Percentiles rank a stretch among this genome's conserved stretches.
Evolutionary conservation across 1,140 invertebrate genomes (phyloP).

Genomic region (Lethocerus indicus): DNA sequence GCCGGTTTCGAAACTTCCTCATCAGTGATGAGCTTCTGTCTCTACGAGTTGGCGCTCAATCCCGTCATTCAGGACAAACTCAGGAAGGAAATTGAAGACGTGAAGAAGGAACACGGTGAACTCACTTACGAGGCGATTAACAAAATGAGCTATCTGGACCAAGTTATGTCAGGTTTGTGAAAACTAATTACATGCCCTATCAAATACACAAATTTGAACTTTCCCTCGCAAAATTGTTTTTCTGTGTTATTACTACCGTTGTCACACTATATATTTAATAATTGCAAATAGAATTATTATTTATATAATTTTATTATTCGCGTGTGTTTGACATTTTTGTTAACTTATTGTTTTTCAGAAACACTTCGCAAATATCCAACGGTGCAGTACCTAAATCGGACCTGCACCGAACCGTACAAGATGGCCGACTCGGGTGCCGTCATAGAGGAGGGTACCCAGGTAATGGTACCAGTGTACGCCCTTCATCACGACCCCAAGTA

Average conservation of each 20-base stretch:
- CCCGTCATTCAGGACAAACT: conserved; percentile 35
- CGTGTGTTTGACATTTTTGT: too few relatives aligned
- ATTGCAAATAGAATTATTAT: too few relatives aligned
- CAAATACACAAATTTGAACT: too few relatives aligned
- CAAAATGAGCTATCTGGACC: conserved; percentile 36
- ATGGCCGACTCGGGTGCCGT: conserved; percentile 12
- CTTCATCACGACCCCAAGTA: conserved; percentile 28
- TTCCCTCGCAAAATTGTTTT: too few relatives aligned
- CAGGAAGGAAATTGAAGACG: conserved; percentile 32
- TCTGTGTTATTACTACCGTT: too few relatives aligned
- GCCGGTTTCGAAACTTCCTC: conserved; percentile 59
- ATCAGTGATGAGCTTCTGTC: conserved; percentile 34
- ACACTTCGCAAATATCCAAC: conserved; percentile 36
- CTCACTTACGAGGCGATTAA: conserved; percentile 33
- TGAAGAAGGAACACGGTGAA: conserved; percentile 25
- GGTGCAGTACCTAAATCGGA: conserved; percentile 25
- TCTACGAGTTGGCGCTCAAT: conserved; percentile 38
- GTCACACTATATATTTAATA: too few relatives aligned
- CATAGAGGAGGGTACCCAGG: conserved; percentile 18
- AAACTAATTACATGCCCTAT: too few relatives aligned
- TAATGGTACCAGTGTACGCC: conserved; percentile 26
- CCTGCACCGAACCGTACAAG: conserved; percentile 28
- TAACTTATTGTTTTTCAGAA: conserved; percentile 26
- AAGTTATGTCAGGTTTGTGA: conserved; percentile 31
- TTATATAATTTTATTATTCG: too few relatives aligned